Evolutionary conservation across 2,797 vertebrate genomes (phyloP).

Genomic region (Otolemur crassicaudatus): DNA sequence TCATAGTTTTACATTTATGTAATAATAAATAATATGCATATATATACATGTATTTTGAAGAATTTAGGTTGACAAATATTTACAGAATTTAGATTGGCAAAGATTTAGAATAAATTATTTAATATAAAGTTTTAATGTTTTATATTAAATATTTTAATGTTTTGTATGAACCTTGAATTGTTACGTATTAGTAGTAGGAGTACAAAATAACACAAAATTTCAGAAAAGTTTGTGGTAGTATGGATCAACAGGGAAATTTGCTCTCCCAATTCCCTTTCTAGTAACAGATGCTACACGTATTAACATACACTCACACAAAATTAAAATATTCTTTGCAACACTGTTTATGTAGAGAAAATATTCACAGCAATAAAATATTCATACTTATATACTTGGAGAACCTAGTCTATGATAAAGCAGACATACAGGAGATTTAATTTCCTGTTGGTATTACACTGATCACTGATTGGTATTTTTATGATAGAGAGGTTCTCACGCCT

Average conservation of each 20-base stretch:
- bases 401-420: not conserved
- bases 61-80: not conserved
- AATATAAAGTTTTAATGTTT: not conserved
- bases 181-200: not conserved
- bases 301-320: not conserved
- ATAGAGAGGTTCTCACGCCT: not conserved
- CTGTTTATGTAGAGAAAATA: not conserved
- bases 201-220: not conserved
- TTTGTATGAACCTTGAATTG: not conserved
- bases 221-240: not conserved
- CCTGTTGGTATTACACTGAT: not conserved
- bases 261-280: not conserved
- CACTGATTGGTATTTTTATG: not conserved
- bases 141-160: not conserved
- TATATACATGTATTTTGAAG: not conserved
- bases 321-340: not conserved
- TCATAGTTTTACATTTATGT: not conserved
- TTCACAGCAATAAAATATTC: not conserved
- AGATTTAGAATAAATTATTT: not conserved
- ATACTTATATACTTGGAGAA: not conserved
- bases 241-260: not conserved
- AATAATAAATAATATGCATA: not conserved
- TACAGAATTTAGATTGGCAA: not conserved
- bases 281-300: not conserved
- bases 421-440: not conserved